Evolutionary conservation across 2,113 vertebrate genomes (phyloP).

Genomic region (Casuarius casuarius): DNA sequence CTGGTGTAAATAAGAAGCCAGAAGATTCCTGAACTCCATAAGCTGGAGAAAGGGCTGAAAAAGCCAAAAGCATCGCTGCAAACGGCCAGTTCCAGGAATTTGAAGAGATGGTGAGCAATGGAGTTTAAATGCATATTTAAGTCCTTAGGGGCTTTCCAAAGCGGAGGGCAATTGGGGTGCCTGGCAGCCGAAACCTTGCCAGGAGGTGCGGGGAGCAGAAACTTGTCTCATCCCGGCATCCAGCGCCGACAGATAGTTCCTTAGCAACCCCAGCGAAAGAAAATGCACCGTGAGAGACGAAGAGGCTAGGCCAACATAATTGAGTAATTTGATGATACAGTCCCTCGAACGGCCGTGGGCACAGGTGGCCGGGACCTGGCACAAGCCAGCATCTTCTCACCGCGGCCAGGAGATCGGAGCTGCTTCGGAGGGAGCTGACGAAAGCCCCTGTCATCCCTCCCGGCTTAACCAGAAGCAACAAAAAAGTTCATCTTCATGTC

Average conservation of each 20-base stretch:
- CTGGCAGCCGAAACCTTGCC: fast-evolving
- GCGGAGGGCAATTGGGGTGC: neutral
- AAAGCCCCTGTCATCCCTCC: fast-evolving
- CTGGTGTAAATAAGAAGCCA: neutral
- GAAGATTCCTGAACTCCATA: slow-evolving; percentile 18
- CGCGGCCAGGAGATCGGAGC: fast-evolving
- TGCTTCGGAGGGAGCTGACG: neutral
- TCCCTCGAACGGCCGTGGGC: neutral
- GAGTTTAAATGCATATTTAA: fast-evolving
- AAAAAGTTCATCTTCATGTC: neutral
- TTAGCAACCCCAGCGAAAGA: slow-evolving; percentile 40
- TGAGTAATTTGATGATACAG: slow-evolving; percentile 12
- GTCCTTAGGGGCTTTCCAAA: fast-evolving
- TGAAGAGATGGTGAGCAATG: neutral
- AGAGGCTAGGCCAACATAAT: neutral
- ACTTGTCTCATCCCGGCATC: neutral
- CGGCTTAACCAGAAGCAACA: neutral
- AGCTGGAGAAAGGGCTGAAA: neutral
- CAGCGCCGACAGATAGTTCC: neutral
- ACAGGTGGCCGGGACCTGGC: neutral
- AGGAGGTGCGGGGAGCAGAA: neutral
- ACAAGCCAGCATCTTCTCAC: neutral
- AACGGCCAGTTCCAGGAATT: fast-evolving
- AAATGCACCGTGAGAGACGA: neutral
- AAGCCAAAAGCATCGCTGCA: neutral